phyloP scores from a whole-genome alignment of 2,113 vertebrate genomes.

The Chamaea fasciata region DNA sequence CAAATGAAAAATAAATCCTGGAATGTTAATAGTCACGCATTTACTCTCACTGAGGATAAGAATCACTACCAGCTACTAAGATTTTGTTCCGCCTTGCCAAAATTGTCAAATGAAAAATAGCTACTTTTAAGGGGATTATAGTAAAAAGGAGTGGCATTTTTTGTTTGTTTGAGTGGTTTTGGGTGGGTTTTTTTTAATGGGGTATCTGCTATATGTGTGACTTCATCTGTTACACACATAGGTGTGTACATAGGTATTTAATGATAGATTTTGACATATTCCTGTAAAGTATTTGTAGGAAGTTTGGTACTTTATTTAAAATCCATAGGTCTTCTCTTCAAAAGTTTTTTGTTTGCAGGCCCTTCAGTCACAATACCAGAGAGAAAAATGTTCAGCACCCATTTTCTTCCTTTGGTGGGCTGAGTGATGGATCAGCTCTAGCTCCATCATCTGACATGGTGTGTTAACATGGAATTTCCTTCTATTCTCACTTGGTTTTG shows the following conservation, averaged over 20 bases:
- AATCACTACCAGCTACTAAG: neutral
- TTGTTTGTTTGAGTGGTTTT: too few relatives aligned
- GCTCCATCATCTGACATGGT: conserved; percentile 31
- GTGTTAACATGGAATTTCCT: neutral
- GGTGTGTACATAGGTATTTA: neutral
- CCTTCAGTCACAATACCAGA: neutral
- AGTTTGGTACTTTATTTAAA: neutral
- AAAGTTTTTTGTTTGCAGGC: neutral
- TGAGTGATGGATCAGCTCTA: neutral
- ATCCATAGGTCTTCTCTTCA: neutral
- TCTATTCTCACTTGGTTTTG: neutral
- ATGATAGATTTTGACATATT: neutral
- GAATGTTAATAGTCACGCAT: rapidly evolving
- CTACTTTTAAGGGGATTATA: neutral
- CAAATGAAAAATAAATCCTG: neutral
- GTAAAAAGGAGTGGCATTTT: neutral
- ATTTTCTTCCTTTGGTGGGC: neutral
- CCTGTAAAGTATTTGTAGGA: neutral
- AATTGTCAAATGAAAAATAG: neutral
- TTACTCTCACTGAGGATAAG: neutral
- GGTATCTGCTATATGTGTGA: neutral
- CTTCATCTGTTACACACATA: neutral
- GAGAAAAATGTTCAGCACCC: neutral
- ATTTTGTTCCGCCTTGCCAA: neutral
- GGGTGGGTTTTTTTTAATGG: neutral